Evolutionary conservation across 2,113 vertebrate genomes (phyloP).

Genomic region (Acanthochromis polyacanthus): DNA sequence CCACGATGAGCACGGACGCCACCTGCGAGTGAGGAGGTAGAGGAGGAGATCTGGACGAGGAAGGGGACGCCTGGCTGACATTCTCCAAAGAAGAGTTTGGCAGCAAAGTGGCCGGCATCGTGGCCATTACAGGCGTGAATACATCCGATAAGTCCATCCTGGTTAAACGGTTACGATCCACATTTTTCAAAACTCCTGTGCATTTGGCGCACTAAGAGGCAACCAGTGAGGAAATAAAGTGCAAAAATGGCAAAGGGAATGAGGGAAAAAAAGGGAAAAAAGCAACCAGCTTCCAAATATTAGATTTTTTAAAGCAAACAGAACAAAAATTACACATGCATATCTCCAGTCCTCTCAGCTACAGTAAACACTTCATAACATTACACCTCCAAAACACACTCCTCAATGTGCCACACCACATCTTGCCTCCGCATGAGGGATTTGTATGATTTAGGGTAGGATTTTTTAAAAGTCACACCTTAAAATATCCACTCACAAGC

Average conservation of each 20-base stretch:
- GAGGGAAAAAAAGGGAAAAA: neutral
- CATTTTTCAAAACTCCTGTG: conserved; percentile 1
- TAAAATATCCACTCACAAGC: conserved; percentile 12
- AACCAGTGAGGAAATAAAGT: neutral
- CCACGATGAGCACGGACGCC: conserved; percentile 86
- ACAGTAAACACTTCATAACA: neutral
- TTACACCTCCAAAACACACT: neutral
- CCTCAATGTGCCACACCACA: neutral
- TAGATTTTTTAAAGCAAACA: neutral
- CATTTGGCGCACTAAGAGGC: neutral
- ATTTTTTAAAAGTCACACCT: conserved; percentile 19
- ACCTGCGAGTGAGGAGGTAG: conserved; percentile 83
- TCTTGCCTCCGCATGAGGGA: neutral
- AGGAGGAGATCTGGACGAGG: conserved; percentile 52
- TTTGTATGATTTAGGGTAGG: conserved; percentile 10
- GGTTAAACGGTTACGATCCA: conserved; percentile 26
- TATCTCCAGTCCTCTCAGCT: conserved; percentile 13
- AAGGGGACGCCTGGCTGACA: conserved; percentile 14
- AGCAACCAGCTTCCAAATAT: neutral
- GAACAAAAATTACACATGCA: neutral
- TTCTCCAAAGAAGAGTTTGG: conserved; percentile 73
- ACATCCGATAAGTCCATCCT: conserved; percentile 67
- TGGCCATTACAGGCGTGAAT: conserved; percentile 28
- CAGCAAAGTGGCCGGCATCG: conserved; percentile 1
- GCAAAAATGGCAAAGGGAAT: neutral